A percentile compares a stretch with the other conserved stretches of the same genome.
phyloP scores from a whole-genome alignment of 2,113 vertebrate genomes.

The Colinus virginianus region DNA sequence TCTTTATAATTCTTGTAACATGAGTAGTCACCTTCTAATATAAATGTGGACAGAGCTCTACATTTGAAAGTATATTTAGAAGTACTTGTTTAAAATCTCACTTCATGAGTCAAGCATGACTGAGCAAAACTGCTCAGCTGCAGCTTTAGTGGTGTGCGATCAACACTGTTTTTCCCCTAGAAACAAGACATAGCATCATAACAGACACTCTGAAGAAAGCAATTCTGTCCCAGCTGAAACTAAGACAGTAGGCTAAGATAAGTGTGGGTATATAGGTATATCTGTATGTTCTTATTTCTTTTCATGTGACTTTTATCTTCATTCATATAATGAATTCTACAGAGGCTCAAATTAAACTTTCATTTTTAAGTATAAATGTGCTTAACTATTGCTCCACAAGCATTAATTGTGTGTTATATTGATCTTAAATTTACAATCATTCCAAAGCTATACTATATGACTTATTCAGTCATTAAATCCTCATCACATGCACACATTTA shows the following conservation, averaged over 20 bases:
- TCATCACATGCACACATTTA: constrained; percentile 19
- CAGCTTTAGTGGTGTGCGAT: too few relatives aligned
- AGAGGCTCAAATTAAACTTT: constrained; percentile 6
- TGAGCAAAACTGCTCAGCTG: too few relatives aligned
- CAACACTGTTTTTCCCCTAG: too few relatives aligned
- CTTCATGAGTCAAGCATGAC: background rate
- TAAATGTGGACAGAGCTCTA: background rate
- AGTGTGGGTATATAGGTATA: background rate
- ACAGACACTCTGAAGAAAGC: too few relatives aligned
- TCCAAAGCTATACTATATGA: constrained; percentile 29
- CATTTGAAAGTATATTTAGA: background rate
- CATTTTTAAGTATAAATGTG: background rate
- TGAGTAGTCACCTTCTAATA: constrained; percentile 1
- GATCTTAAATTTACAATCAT: constrained; percentile 21
- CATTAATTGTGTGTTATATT: constrained; percentile 1
- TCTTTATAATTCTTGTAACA: constrained; percentile 13
- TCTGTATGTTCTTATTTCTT: background rate
- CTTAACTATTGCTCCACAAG: background rate
- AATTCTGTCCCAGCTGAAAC: too few relatives aligned
- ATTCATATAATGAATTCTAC: background rate
- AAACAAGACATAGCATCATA: too few relatives aligned
- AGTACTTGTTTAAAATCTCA: background rate
- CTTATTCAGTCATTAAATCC: constrained; percentile 40
- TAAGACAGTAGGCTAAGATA: background rate
- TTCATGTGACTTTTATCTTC: background rate